A percentile compares a stretch with the other conserved stretches of the same genome.
Conservation (phyloP, 2,797 vertebrate species). For the Allenopithecus nigroviridis region DNA sequence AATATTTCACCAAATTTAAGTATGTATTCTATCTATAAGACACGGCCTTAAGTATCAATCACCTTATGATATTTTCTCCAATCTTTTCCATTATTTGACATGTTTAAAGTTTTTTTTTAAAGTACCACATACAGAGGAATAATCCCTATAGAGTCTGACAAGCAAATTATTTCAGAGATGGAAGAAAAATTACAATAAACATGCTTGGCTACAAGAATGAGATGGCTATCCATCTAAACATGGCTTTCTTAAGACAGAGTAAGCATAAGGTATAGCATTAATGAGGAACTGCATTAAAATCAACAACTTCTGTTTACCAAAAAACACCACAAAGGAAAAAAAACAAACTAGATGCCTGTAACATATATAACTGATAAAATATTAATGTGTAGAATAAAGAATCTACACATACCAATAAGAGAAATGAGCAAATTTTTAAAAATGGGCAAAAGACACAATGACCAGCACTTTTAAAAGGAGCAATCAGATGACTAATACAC, state of each 20-base stretch:
- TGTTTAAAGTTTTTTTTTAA: neutral
- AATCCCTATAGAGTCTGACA: neutral
- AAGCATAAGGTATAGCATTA: neutral
- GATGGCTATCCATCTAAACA: neutral
- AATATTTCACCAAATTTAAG: neutral
- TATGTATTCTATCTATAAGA: neutral
- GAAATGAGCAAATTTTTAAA: neutral
- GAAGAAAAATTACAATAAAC: neutral
- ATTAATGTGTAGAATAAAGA: neutral
- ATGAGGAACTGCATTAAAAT: conserved; percentile 34
- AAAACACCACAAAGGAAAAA: neutral
- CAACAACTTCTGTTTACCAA: conserved; percentile 21
- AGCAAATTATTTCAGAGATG: neutral
- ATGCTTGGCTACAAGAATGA: neutral
- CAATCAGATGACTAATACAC: neutral
- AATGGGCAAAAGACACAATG: neutral
- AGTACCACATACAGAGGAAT: neutral
- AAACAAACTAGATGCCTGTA: neutral
- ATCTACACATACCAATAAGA: neutral
- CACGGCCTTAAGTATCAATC: neutral
- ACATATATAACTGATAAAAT: neutral
- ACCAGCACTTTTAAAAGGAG: neutral
- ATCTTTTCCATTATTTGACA: conserved; percentile 8
- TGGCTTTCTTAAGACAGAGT: neutral
- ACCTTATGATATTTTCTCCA: neutral